Conservation (phyloP, 2,113 vertebrate species). For the Fregata magnificens region DNA sequence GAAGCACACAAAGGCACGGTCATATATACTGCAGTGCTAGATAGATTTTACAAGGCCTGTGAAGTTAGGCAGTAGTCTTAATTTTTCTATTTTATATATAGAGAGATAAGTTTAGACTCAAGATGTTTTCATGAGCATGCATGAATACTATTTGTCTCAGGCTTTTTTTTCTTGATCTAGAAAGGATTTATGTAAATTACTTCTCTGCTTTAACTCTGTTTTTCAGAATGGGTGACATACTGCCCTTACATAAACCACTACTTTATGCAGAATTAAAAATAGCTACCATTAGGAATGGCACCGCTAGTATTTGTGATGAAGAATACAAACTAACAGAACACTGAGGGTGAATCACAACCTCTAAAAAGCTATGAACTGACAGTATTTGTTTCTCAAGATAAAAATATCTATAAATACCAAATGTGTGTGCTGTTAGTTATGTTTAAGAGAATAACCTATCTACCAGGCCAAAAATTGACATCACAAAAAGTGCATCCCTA, state of each 20-base stretch:
- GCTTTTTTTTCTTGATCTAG: neutral
- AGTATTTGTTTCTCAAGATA: conserved; percentile 40
- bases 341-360: conserved; percentile 19
- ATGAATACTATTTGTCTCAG: neutral
- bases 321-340: conserved; percentile 44
- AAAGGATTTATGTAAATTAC: conserved; percentile 16
- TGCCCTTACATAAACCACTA: conserved; percentile 27
- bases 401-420: conserved; percentile 44
- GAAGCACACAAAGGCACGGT: neutral
- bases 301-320: neutral
- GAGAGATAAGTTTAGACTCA: conserved; percentile 6
- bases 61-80: neutral
- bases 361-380: conserved; percentile 3
- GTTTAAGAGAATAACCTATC: conserved; percentile 24
- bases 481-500: neutral
- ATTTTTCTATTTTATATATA: neutral
- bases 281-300: conserved; percentile 27
- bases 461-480: conserved; percentile 22
- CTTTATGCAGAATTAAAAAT: conserved; percentile 50
- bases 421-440: conserved; percentile 5
- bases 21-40: neutral
- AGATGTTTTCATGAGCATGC: neutral
- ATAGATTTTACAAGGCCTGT: conserved; percentile 11
- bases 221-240: conserved; percentile 12
- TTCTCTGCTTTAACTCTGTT: neutral